Conservation (phyloP, 1,140 invertebrate genomes). For the Aphaenogaster rudis region DNA sequence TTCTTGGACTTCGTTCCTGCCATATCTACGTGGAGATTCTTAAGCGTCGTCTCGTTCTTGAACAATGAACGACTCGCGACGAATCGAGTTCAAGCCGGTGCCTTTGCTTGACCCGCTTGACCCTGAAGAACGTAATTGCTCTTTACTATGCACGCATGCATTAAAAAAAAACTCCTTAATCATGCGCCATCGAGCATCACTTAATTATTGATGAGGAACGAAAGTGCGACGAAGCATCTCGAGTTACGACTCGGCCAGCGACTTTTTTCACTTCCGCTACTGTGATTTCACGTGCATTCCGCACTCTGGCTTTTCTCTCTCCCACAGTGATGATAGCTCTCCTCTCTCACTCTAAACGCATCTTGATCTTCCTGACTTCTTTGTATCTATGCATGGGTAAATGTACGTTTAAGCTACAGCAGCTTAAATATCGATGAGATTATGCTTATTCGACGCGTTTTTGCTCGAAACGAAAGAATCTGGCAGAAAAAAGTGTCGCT, state of each 20-base stretch:
- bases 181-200: neutral
- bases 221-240: too few relatives aligned
- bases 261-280: neutral
- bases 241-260: neutral
- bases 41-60: neutral
- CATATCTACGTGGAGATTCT: constrained; percentile 1
- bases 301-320: too few relatives aligned
- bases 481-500: too few relatives aligned
- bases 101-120: neutral
- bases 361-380: too few relatives aligned
- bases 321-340: too few relatives aligned
- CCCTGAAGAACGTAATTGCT: neutral
- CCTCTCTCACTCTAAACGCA: too few relatives aligned
- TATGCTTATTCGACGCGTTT: too few relatives aligned
- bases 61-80: neutral
- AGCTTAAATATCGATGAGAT: too few relatives aligned
- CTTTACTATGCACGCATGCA: neutral
- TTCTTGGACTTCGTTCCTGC: constrained; percentile 75
- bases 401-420: too few relatives aligned
- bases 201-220: constrained; percentile 23
- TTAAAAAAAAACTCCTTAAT: neutral
- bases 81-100: neutral
- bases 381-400: too few relatives aligned
- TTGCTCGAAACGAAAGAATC: too few relatives aligned
- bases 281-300: neutral